Evolutionary conservation across 2,113 vertebrate genomes (phyloP), one percentile per base, ranked within the genome.

Genomic region (Miniopterus natalensis): DNA sequence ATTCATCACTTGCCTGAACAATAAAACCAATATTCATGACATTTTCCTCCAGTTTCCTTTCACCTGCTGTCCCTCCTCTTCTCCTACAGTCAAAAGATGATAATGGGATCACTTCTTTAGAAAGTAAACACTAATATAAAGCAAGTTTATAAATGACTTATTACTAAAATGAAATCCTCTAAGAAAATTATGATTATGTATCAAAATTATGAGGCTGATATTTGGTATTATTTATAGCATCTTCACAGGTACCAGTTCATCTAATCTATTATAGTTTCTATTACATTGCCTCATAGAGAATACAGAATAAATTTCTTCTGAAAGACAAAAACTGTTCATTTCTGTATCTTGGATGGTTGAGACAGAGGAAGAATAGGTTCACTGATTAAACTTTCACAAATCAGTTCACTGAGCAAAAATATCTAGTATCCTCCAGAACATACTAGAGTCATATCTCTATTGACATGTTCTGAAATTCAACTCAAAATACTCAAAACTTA

Each of bases 21-120:
- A 83, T 78, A 63, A 8, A 74, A 93, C 92, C 66, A 0, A 94
- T 91, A 84, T 10, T 40, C 6, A 10, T 36, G 86, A 89, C 17
- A 90, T 97, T 96, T 94, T 70, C 88, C 85, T 96, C 97, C n/a
- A 18, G 1, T 47, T 79, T 6, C 92, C 55, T 95, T 94, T 80
- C 73, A 96, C 61, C 92, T 90, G 77, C 49, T 78, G 40, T 84
- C 84, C 90, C 68, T 83, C 25, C 23, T 90, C 94, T 96, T 31
- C 27, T 84, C 75, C 45, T 91, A 31, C 31, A 81, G 17, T 94
- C 75, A 85, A 92, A 66, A 84, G 89, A 93, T 96, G 92, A 84
- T 29, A 84, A 57, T 45, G 77, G 29, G 1, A 73, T 83, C n/a
- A 27, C 81, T 80, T 88, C 57, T 59, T 94, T 68, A 55, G 66